A percentile compares a stretch with the other conserved stretches of the same genome.
Evolutionary conservation across 2,888 invertebrate species (phyloP).

Genomic region (Trileptium ribeirensis): DNA sequence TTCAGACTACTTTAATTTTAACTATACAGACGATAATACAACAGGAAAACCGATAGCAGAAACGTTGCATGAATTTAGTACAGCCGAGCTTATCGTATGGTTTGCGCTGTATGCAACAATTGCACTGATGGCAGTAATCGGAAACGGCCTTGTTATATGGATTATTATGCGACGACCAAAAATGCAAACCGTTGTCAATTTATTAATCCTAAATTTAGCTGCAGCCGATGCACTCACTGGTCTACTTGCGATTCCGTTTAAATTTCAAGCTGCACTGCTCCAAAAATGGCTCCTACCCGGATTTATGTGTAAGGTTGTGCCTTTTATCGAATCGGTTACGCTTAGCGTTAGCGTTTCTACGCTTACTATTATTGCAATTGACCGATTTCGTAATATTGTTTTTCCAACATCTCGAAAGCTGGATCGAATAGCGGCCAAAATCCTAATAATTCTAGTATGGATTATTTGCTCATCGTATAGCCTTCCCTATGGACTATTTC

Average conservation of each 20-base stretch:
- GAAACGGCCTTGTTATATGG: conserved; percentile 77
- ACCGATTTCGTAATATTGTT: conserved; percentile 61
- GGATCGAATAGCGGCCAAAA: background rate
- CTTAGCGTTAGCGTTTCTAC: conserved; percentile 84
- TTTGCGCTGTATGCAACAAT: conserved; percentile 73
- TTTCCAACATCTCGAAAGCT: conserved; percentile 8
- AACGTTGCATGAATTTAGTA: conserved; percentile 66
- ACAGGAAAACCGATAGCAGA: too few relatives aligned
- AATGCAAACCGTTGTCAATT: conserved; percentile 74
- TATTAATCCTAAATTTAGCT: conserved; percentile 76
- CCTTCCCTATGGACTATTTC: conserved; percentile 40
- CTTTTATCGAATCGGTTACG: conserved; percentile 73
- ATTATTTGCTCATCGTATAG: conserved; percentile 38
- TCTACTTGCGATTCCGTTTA: conserved; percentile 79
- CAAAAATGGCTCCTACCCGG: conserved; percentile 77
- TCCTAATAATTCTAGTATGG: conserved; percentile 39
- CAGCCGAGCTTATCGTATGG: conserved; percentile 65
- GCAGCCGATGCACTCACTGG: conserved; percentile 61
- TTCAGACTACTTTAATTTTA: too few relatives aligned
- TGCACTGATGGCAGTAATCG: conserved; percentile 70
- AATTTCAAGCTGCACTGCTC: conserved; percentile 78
- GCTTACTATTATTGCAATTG: conserved; percentile 74
- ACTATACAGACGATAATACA: too few relatives aligned
- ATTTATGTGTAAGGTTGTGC: conserved; percentile 80
- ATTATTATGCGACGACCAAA: conserved; percentile 67